These are phyloP conservation scores for Drosophila watanabei DNA, from an alignment of 1,140 invertebrate species.

Conservation along the genomic window DNA sequence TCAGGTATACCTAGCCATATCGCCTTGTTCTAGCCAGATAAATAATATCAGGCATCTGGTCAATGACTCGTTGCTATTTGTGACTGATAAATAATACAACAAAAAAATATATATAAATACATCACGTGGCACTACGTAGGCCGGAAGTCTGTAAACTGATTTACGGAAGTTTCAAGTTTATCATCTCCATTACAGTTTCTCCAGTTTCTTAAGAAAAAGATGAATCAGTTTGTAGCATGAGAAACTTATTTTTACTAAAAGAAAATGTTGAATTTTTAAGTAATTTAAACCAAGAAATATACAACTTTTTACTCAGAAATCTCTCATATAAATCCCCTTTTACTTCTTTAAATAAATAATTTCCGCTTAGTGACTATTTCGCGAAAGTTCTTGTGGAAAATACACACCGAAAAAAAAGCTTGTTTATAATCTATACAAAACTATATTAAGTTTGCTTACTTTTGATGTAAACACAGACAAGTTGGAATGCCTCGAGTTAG, in stretches of 20 bases:
- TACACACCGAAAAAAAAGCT: neutral
- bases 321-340: no score
- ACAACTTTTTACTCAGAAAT: neutral
- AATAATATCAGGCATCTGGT: slow-evolving; percentile 27
- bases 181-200: neutral
- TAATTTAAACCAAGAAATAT: neutral
- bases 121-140: slow-evolving; percentile 27
- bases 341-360: neutral
- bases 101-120: neutral
- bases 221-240: neutral
- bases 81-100: slow-evolving; percentile 7
- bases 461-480: slow-evolving; percentile 1
- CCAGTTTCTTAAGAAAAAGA: neutral
- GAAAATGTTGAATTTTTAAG: neutral
- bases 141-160: slow-evolving; percentile 15
- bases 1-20: neutral
- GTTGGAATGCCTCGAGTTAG: neutral
- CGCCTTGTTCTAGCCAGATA: slow-evolving; percentile 7
- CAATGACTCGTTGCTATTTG: slow-evolving; percentile 27
- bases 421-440: neutral
- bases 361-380: neutral
- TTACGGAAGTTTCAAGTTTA: slow-evolving; percentile 12
- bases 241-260: neutral
- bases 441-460: neutral
- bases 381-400: neutral